Evolutionary conservation across 37 sponge, comb jelly and placozoan genomes (phyloP).

Genomic region (Petrosia ficiformis): DNA sequence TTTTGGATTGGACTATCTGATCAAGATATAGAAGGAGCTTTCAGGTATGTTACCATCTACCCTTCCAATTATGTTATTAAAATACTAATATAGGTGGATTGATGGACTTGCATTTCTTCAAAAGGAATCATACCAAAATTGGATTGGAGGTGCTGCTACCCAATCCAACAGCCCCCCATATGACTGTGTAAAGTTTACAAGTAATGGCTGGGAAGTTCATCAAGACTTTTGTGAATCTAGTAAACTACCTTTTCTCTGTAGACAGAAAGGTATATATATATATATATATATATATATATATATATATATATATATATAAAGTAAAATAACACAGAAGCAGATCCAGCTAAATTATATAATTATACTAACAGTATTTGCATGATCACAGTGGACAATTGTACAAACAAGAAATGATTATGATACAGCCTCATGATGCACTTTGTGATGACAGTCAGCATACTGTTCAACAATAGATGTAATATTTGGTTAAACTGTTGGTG

Average conservation of each 20-base stretch:
- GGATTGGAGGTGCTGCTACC: slow-evolving; percentile 11
- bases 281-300: too few species aligned
- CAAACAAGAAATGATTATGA: too few species aligned
- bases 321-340: too few species aligned
- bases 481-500: too few species aligned
- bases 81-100: not conserved
- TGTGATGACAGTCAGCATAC: too few species aligned
- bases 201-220: slow-evolving; percentile 45
- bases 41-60: slow-evolving; percentile 29
- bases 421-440: too few species aligned
- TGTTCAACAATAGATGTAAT: too few species aligned
- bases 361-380: too few species aligned
- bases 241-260: slow-evolving; percentile 49
- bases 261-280: slow-evolving; percentile 26
- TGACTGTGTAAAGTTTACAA: slow-evolving; percentile 63
- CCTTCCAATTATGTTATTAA: not conserved
- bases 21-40: slow-evolving; percentile 43
- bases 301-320: too few species aligned
- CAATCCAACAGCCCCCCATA: not conserved
- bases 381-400: too few species aligned
- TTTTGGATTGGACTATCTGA: slow-evolving; percentile 80
- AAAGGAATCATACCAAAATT: slow-evolving; percentile 35
- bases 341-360: not conserved
- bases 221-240: slow-evolving; percentile 20
- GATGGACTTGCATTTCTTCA: not conserved